A percentile compares a stretch with the other conserved stretches of the same genome.
Conservation (phyloP, 2,797 vertebrate genomes). For the Mareca penelope region DNA sequence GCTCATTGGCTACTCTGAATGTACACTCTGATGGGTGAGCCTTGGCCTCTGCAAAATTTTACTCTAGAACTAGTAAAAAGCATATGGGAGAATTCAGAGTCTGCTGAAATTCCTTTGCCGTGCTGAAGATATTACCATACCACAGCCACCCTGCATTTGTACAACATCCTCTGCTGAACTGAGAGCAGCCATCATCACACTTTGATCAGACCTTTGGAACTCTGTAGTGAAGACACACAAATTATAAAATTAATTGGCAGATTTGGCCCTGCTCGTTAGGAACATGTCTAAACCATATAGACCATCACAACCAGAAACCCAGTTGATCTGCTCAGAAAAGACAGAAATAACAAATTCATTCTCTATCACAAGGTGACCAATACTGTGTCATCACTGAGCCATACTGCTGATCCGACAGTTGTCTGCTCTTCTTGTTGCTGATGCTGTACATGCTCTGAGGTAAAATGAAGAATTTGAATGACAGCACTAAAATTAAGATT, state of each 20-base stretch:
- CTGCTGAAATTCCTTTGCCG: neutral
- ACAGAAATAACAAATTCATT: neutral
- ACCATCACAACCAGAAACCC: neutral
- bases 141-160: accelerated
- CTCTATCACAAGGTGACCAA: neutral
- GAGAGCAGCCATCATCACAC: neutral
- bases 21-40: slow-evolving; percentile 34
- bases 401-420: neutral
- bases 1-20: slow-evolving; percentile 11
- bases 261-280: neutral
- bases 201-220: neutral
- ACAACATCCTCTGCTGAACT: neutral
- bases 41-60: neutral
- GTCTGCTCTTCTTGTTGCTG: neutral
- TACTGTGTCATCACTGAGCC: neutral
- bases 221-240: neutral
- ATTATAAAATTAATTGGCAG: neutral
- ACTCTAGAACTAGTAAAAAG: neutral
- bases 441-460: neutral
- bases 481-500: neutral
- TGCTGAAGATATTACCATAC: neutral
- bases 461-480: neutral
- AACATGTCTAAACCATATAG: neutral
- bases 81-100: neutral
- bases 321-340: neutral